Evolutionary conservation across 2,888 invertebrate species (phyloP), one percentile per base, ranked within the genome.

Genomic region (Aproaerema taeniolella): DNA sequence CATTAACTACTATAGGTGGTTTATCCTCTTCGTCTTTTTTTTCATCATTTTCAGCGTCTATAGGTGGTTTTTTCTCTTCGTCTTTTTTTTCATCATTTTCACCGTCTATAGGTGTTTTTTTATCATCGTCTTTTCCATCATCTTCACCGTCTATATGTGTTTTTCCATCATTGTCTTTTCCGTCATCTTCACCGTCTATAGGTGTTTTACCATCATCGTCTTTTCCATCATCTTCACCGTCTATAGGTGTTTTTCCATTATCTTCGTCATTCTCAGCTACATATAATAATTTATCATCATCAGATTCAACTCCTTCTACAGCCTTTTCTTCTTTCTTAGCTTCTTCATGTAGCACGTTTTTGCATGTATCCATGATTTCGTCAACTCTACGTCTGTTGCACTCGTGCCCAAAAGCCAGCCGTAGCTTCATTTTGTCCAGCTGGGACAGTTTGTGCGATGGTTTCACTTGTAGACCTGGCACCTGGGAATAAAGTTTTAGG

Each of bases 361-460:
- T 67, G 42, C 82, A 82, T 0, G 61, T 62, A 10, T 69, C 52
- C 0, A 79, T 32, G 10, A 81, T 43, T 2, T 63, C 53, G 0
- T 45, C 58, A 0, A 80, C 62, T 44, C 68, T 65, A 1, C 77
- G 59, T 39, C 63, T 74, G 30, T 79, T 75, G 44, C 82, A 82
- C 40, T 75, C 75, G 14, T 70, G 67, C 0, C 67, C 69, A 41
- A 72, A 82, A 14, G 65, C 46, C 2, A 72, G 13, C 1, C 64
- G 58, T 8, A 82, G 52, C 37, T 69, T 77, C 73, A 74, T 67
- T 39, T 65, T 58, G 38, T 82, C 82, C 1, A 82, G 46, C 30
- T 69, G 65, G 1, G 82, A 81, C 4, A 82, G 47, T 2, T 47
- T 52, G 1, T 60, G 47, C 1, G 71, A 60, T 5, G 74, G 72